These are phyloP conservation scores for Sebastes kiyomatsui DNA, from an alignment of 2,797 vertebrate species.

Conservation along the genomic window DNA sequence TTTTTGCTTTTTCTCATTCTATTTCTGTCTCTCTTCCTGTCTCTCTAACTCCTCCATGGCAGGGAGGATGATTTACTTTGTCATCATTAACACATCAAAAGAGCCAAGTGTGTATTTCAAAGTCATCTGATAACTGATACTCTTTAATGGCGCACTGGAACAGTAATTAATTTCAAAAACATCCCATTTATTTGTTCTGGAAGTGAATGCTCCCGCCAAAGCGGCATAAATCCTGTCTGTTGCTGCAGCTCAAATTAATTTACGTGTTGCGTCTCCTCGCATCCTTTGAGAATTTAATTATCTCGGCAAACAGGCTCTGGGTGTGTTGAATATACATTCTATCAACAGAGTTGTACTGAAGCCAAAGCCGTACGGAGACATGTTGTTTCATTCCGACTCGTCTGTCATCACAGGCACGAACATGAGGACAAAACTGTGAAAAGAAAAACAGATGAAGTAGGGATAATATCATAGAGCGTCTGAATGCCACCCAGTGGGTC, in stretches of 20 bases:
- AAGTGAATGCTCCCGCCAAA: conserved; percentile 74
- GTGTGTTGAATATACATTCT: conserved; percentile 66
- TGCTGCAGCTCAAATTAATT: conserved; percentile 77
- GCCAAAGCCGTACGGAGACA: conserved; percentile 44
- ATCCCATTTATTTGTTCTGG: conserved; percentile 79
- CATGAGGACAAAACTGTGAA: neutral
- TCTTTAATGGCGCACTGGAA: conserved; percentile 75
- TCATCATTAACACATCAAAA: conserved; percentile 80
- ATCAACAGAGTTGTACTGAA: conserved; percentile 48
- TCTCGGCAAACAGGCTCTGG: conserved; percentile 78
- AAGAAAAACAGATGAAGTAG: conserved; percentile 2
- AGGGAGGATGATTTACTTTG: conserved; percentile 67
- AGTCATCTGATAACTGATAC: conserved; percentile 78
- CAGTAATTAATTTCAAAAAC: conserved; percentile 81
- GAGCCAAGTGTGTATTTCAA: conserved; percentile 76
- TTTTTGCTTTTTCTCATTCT: neutral
- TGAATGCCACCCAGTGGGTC: neutral
- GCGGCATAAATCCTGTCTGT: conserved; percentile 78
- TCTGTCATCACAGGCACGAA: conserved; percentile 18
- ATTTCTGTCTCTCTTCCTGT: conserved; percentile 13
- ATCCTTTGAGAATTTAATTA: conserved; percentile 83
- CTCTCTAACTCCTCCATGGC: conserved; percentile 34
- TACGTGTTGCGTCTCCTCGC: conserved; percentile 74
- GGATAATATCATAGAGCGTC: neutral
- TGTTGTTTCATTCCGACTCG: conserved; percentile 29